Percentiles rank a stretch among this genome's conserved stretches.
phyloP scores from a whole-genome alignment of 2,888 invertebrate genomes.

The Timema cristinae region DNA sequence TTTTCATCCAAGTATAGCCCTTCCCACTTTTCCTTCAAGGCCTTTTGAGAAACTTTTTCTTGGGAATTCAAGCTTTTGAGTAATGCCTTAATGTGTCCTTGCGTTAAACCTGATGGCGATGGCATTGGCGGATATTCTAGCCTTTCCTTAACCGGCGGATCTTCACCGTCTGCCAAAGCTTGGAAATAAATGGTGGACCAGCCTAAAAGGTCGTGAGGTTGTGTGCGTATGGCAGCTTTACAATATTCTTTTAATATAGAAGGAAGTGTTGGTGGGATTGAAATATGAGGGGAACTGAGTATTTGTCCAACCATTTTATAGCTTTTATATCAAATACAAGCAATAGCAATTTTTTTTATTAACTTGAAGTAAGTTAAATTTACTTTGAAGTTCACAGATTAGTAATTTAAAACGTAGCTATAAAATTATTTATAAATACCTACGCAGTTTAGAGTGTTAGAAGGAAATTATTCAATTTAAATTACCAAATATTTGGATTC shows the following conservation, averaged over 20 bases:
- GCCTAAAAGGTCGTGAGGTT: slow-evolving; percentile 77
- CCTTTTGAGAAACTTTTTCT: slow-evolving; percentile 45
- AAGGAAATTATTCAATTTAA: too few relatives aligned
- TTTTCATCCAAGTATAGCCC: slow-evolving; percentile 54
- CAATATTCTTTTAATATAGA: slow-evolving; percentile 81
- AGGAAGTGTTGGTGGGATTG: slow-evolving; percentile 77
- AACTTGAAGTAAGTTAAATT: too few relatives aligned
- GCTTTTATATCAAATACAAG: too few relatives aligned
- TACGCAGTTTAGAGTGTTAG: too few relatives aligned
- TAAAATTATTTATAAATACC: too few relatives aligned
- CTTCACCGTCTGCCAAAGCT: slow-evolving; percentile 67
- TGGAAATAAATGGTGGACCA: slow-evolving; percentile 84
- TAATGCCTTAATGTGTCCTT: slow-evolving; percentile 73
- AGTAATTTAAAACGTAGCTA: too few relatives aligned
- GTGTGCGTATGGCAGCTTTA: slow-evolving; percentile 87
- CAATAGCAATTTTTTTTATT: too few relatives aligned
- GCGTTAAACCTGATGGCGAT: slow-evolving; percentile 69
- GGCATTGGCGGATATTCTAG: slow-evolving; percentile 68
- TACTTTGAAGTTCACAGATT: too few relatives aligned
- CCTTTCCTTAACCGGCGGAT: slow-evolving; percentile 75
- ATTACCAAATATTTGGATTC: too few relatives aligned
- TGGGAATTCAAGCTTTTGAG: slow-evolving; percentile 46
- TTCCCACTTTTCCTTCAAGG: slow-evolving; percentile 55
- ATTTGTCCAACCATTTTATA: slow-evolving; percentile 57
- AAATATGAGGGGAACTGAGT: slow-evolving; percentile 78